Conservation (phyloP, 2,113 vertebrate genomes). For the Anolis sagrei region DNA sequence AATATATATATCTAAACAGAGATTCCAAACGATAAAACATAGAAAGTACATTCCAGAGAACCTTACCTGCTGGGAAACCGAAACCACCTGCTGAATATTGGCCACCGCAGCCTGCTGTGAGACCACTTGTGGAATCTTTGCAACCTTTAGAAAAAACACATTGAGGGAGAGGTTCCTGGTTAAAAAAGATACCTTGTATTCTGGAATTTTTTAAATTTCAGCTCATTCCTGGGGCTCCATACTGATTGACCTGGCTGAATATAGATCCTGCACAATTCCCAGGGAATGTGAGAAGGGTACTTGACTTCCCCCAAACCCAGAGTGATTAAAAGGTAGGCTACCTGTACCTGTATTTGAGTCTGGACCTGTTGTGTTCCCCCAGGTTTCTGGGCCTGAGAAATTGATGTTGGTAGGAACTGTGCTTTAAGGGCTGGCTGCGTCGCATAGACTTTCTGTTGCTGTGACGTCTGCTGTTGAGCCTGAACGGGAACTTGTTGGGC, state of each 20-base stretch:
- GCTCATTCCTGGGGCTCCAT: no score
- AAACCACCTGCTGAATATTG: constrained; percentile 89
- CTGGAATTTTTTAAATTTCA: no score
- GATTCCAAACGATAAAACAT: no score
- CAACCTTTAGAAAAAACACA: constrained; percentile 73
- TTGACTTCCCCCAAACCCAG: background rate
- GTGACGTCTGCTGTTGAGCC: constrained; percentile 80
- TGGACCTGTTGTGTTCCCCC: constrained; percentile 90
- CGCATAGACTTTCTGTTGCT: constrained; percentile 92
- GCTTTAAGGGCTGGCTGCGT: constrained; percentile 91
- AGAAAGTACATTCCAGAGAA: background rate
- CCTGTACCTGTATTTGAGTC: constrained; percentile 84
- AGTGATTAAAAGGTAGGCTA: constrained; percentile 35
- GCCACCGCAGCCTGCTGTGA: constrained; percentile 84
- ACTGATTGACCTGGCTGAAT: no score
- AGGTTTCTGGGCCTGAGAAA: constrained; percentile 88
- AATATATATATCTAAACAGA: no score
- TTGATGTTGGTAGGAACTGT: constrained; percentile 89
- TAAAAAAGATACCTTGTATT: background rate
- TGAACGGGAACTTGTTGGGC: constrained; percentile 88
- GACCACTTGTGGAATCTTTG: constrained; percentile 88
- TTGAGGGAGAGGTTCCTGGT: background rate
- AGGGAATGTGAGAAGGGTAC: background rate
- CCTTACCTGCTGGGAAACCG: constrained; percentile 89
- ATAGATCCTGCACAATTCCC: background rate